These are phyloP conservation scores for Asobara japonica DNA, from an alignment of 1,140 invertebrate genomes.

Conservation along the genomic window DNA sequence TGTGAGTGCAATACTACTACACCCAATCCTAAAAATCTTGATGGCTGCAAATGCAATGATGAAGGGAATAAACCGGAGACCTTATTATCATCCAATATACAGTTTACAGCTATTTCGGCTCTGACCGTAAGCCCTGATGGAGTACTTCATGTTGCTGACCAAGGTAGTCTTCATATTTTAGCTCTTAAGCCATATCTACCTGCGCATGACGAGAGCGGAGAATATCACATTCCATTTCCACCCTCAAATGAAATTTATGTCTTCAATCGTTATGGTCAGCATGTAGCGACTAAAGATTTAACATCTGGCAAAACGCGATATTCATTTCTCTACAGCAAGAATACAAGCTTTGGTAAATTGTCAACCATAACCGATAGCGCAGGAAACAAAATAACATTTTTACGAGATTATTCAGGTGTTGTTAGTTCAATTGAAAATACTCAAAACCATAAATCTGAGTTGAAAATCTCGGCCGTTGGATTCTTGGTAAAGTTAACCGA, in stretches of 20 bases:
- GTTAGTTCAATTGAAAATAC: constrained; percentile 94
- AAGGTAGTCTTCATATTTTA: constrained; percentile 88
- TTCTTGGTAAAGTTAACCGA: constrained; percentile 85
- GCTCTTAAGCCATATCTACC: constrained; percentile 91
- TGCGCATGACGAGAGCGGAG: constrained; percentile 86
- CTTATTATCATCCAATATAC: constrained; percentile 87
- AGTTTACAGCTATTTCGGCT: constrained; percentile 90
- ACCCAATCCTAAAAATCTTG: constrained; percentile 57
- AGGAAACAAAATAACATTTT: constrained; percentile 91
- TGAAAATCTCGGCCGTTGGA: constrained; percentile 88
- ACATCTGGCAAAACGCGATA: constrained; percentile 92
- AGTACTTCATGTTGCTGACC: constrained; percentile 92
- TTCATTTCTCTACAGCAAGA: constrained; percentile 95
- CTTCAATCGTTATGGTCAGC: constrained; percentile 94
- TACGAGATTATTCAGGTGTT: constrained; percentile 89
- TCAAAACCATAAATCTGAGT: constrained; percentile 89
- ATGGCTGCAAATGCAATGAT: constrained; percentile 71
- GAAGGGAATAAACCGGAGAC: constrained; percentile 82
- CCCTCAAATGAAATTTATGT: constrained; percentile 93
- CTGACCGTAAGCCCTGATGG: constrained; percentile 94
- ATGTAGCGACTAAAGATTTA: constrained; percentile 91
- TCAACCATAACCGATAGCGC: constrained; percentile 92
- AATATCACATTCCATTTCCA: constrained; percentile 92
- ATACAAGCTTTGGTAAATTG: constrained; percentile 94
- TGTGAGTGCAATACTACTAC: constrained; percentile 62